These are phyloP conservation scores for Virgularia gustaviana DNA, from an alignment of 92 coral and sea anemone genomes.

Conservation along the genomic window DNA sequence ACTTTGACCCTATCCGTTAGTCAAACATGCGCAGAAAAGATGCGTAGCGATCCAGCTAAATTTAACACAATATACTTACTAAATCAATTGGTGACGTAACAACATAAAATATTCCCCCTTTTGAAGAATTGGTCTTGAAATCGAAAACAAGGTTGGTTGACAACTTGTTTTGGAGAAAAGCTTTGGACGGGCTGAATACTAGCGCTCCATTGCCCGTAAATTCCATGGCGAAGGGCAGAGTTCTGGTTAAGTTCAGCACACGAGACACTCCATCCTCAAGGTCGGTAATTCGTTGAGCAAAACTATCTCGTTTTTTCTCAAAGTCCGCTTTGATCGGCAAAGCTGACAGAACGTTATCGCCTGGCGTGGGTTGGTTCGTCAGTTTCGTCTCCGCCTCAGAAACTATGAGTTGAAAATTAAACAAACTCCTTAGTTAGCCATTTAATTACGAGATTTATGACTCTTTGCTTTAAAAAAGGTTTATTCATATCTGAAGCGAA, in stretches of 20 bases:
- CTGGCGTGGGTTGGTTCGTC: neutral
- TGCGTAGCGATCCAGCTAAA: too few species aligned
- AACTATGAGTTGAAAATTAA: conserved; percentile 2
- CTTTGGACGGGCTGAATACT: conserved; percentile 37
- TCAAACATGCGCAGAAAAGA: too few species aligned
- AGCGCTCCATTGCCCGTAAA: conserved; percentile 37
- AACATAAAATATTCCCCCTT: conserved; percentile 58
- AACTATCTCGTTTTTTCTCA: conserved; percentile 4
- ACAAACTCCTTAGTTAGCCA: neutral
- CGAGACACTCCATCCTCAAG: conserved; percentile 1
- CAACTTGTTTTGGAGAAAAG: conserved; percentile 31
- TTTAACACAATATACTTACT: conserved; percentile 11
- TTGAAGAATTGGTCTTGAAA: conserved; percentile 57
- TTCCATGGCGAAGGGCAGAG: conserved; percentile 37
- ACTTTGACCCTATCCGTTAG: too few species aligned
- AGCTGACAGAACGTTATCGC: conserved; percentile 28
- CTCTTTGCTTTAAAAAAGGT: too few species aligned
- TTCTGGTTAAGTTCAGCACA: conserved; percentile 18
- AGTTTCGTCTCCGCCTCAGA: conserved; percentile 21
- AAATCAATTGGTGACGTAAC: conserved; percentile 22
- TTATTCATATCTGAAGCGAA: too few species aligned
- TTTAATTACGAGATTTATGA: neutral
- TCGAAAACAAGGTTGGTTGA: conserved; percentile 49
- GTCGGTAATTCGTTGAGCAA: conserved; percentile 1
- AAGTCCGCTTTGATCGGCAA: conserved; percentile 17